Evolutionary conservation across 2,888 invertebrate genomes (phyloP).

Genomic region (Laspeyria flexula): DNA sequence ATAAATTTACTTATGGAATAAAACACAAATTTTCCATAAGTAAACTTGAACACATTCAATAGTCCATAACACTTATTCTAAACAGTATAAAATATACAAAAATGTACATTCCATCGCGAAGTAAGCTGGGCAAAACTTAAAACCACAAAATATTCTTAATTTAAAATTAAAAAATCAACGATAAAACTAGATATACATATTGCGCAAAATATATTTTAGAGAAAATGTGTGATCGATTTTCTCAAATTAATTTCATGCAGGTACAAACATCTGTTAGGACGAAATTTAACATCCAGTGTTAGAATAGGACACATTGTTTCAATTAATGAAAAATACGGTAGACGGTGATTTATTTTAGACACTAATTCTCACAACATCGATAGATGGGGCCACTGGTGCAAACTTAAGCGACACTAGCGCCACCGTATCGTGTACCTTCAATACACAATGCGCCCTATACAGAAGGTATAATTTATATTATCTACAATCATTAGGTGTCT

Average conservation of each 20-base stretch:
- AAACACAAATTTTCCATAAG: constrained; percentile 13
- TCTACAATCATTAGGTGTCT: too few relatives aligned
- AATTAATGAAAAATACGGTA: too few relatives aligned
- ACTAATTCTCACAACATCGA: background rate
- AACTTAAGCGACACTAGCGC: too few relatives aligned
- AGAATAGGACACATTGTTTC: background rate
- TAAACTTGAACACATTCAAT: constrained; percentile 30
- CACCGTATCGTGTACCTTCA: too few relatives aligned
- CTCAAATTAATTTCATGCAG: constrained; percentile 31
- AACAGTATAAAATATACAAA: constrained; percentile 56
- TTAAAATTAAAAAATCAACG: constrained; percentile 29
- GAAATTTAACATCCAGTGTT: background rate
- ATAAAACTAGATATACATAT: constrained; percentile 28
- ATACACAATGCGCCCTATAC: too few relatives aligned
- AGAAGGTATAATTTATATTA: too few relatives aligned
- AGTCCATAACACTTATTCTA: constrained; percentile 45
- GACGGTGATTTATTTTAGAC: background rate
- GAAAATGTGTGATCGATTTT: constrained; percentile 27
- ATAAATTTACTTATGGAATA: constrained; percentile 35
- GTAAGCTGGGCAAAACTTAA: constrained; percentile 35
- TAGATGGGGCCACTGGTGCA: too few relatives aligned
- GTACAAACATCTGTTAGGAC: background rate
- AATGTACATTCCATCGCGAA: constrained; percentile 53
- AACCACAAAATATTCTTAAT: constrained; percentile 33
- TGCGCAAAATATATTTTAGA: constrained; percentile 33